Percentiles rank a stretch among this genome's conserved stretches.
Evolutionary conservation across 2,888 invertebrate species (phyloP).

Genomic region (Seladonia tumulorum): DNA sequence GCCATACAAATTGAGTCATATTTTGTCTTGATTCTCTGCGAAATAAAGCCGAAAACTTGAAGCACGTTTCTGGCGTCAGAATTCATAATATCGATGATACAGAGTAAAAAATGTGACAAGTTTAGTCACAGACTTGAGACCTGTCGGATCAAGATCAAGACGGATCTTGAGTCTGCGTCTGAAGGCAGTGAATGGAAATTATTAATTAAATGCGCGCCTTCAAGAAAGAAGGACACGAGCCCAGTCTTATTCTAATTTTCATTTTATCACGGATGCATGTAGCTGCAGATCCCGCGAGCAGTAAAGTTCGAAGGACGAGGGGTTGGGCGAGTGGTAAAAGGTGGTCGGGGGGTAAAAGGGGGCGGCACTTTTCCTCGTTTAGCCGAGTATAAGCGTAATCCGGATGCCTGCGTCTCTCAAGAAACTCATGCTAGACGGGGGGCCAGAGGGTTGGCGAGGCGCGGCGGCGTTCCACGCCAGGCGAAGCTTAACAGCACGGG

Average conservation of each 20-base stretch:
- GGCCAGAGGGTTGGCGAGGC: conserved; percentile 3
- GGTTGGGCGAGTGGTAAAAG: background rate
- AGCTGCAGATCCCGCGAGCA: conserved; percentile 17
- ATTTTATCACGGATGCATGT: conserved; percentile 32
- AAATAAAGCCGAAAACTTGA: too few relatives aligned
- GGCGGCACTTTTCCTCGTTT: conserved; percentile 64
- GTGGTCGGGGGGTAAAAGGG: background rate
- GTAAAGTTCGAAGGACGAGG: conserved; percentile 10
- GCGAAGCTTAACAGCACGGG: conserved; percentile 60
- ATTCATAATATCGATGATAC: too few relatives aligned
- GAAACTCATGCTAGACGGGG: conserved; percentile 58
- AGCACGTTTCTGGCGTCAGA: too few relatives aligned
- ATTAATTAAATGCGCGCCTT: background rate
- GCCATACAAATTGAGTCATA: too few relatives aligned
- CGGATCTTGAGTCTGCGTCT: too few relatives aligned
- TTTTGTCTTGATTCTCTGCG: too few relatives aligned
- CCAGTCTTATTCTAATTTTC: conserved; percentile 25
- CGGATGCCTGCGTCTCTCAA: conserved; percentile 72
- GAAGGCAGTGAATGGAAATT: too few relatives aligned
- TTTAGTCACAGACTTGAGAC: too few relatives aligned
- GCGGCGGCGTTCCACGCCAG: conserved; percentile 28
- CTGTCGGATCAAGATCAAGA: too few relatives aligned
- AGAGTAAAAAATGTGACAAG: too few relatives aligned
- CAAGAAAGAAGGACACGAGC: background rate
- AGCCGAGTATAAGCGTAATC: conserved; percentile 74